Conservation (phyloP, 2,113 vertebrate genomes). For the Tretioscincus oriximinensis region DNA sequence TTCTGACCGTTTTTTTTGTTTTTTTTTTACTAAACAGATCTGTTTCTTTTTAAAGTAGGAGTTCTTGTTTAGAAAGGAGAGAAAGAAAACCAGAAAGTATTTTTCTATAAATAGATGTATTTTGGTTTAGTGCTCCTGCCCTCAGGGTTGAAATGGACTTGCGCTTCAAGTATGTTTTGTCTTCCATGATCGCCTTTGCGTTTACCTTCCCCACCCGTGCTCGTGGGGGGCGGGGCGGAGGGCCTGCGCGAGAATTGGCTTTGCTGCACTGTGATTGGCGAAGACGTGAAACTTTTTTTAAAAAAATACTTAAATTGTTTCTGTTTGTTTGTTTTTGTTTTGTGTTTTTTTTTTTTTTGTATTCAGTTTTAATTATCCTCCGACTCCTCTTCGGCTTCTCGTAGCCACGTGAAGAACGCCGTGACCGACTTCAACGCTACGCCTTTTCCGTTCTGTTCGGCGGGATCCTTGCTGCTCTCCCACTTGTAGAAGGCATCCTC, state of each 20-base stretch:
- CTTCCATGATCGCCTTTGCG: constrained; percentile 78
- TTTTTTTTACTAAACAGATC: constrained; percentile 78
- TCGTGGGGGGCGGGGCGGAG: constrained; percentile 70
- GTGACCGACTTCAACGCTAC: constrained; percentile 96
- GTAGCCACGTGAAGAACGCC: constrained; percentile 96
- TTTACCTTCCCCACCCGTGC: constrained; percentile 74
- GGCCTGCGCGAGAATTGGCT: constrained; percentile 79
- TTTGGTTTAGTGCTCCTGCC: constrained; percentile 89
- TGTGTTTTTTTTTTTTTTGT: constrained; percentile 57
- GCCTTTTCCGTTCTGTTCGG: constrained; percentile 91
- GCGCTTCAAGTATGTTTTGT: constrained; percentile 79
- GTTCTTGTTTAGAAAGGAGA: constrained; percentile 94
- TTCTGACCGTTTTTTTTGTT: constrained; percentile 69
- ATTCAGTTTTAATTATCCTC: constrained; percentile 91
- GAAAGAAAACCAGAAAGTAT: constrained; percentile 93
- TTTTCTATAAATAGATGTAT: constrained; percentile 95
- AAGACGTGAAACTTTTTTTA: constrained; percentile 79
- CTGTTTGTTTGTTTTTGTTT: constrained; percentile 14
- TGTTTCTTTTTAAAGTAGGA: constrained; percentile 74
- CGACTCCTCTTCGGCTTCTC: constrained; percentile 97
- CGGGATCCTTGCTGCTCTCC: constrained; percentile 95
- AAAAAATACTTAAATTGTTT: constrained; percentile 83
- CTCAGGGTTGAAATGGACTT: constrained; percentile 70
- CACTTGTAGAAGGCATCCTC: constrained; percentile 98
- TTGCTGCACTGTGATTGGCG: constrained; percentile 83